A percentile compares a stretch with the other conserved stretches of the same genome.
Evolutionary conservation across 1,140 invertebrate genomes (phyloP).

Genomic region (Pseudomyrmex sp.): DNA sequence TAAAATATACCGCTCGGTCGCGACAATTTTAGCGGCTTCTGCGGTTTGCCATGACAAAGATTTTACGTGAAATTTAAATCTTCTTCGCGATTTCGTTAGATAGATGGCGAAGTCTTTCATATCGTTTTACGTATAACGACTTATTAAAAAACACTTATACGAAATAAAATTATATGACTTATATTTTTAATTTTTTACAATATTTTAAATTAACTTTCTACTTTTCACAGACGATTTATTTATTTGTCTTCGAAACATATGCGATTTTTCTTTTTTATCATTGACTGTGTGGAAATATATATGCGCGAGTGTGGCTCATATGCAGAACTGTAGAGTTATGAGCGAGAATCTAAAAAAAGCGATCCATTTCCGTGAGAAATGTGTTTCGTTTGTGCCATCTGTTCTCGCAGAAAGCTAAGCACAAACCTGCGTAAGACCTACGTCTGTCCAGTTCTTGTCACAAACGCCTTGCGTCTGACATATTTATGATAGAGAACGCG

Average conservation of each 20-base stretch:
- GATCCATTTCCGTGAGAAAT: constrained; percentile 62
- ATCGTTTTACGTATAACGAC: not conserved
- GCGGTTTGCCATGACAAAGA: not conserved
- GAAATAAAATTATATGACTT: not conserved
- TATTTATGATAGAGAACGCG: constrained; percentile 56
- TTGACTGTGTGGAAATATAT: not conserved
- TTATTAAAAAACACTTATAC: not conserved
- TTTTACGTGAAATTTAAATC: not conserved
- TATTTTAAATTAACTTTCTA: not conserved
- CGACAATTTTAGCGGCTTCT: not conserved
- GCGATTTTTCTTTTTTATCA: not conserved
- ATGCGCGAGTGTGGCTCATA: not conserved
- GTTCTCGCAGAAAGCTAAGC: constrained; percentile 42
- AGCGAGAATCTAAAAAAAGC: constrained; percentile 58
- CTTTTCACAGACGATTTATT: not conserved
- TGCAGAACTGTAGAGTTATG: constrained; percentile 3
- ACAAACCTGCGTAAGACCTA: constrained; percentile 35
- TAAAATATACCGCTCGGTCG: not conserved
- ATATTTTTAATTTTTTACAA: not conserved
- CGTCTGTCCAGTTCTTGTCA: constrained; percentile 53
- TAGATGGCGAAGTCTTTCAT: not conserved
- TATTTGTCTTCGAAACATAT: not conserved
- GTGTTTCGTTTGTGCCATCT: constrained; percentile 53
- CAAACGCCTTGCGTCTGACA: constrained; percentile 41
- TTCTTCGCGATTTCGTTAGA: not conserved